Conservation (phyloP, 2,797 vertebrate genomes). For the Fundulus diaphanus region DNA sequence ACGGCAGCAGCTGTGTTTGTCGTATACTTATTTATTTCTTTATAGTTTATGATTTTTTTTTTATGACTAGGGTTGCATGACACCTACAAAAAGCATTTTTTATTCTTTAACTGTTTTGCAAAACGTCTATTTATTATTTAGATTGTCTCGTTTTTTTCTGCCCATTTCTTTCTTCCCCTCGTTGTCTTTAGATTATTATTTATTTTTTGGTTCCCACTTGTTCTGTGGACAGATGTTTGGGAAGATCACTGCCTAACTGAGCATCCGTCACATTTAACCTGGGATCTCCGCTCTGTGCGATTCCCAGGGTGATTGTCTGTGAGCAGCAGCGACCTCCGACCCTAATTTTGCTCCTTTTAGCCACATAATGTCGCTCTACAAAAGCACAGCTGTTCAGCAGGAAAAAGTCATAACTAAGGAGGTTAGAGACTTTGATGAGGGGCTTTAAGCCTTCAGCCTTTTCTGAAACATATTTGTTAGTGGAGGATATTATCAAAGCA, state of each 20-base stretch:
- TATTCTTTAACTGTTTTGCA: not conserved
- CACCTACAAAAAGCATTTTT: not conserved
- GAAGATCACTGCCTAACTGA: not conserved
- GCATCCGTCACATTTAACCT: not conserved
- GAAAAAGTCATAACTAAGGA: conserved; percentile 28
- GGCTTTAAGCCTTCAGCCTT: too few relatives aligned
- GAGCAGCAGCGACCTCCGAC: conserved; percentile 34
- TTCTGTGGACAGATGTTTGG: not conserved
- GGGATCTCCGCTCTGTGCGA: not conserved
- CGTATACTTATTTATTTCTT: conserved; percentile 2
- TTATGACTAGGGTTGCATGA: conserved; percentile 19
- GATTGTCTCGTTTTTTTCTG: not conserved
- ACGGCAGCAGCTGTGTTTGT: conserved; percentile 52
- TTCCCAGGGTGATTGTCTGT: conserved; percentile 16
- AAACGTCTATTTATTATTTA: not conserved
- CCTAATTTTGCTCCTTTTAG: conserved; percentile 44
- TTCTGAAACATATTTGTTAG: too few relatives aligned
- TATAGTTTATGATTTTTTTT: conserved; percentile 44
- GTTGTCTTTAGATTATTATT: not conserved
- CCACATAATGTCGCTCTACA: conserved; percentile 29
- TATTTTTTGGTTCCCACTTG: not conserved
- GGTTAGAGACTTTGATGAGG: not conserved
- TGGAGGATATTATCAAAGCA: too few relatives aligned
- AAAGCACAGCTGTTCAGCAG: conserved; percentile 21
- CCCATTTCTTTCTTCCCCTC: not conserved